Percentiles rank a stretch among this genome's conserved stretches.
Conservation (phyloP, 2,113 vertebrate species). For the Blennius ocellaris region DNA sequence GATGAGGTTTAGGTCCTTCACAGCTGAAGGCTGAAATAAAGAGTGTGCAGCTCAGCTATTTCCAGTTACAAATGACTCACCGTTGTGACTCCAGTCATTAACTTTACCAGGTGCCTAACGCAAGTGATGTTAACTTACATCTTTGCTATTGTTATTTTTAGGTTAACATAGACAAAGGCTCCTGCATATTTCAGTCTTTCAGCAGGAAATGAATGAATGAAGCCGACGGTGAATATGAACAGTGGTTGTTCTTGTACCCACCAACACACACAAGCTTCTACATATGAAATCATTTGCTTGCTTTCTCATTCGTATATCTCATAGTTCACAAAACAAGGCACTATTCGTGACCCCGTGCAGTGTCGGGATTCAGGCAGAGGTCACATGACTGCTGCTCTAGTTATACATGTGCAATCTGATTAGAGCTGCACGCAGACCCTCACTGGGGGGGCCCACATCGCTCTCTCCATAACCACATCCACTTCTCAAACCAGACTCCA, state of each 20-base stretch:
- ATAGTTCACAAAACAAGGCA: slow-evolving; percentile 3
- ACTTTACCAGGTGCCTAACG: background rate
- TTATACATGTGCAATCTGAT: slow-evolving; percentile 27
- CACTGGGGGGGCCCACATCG: too few relatives aligned
- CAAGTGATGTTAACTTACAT: background rate
- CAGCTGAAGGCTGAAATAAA: slow-evolving; percentile 21
- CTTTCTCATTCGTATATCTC: slow-evolving; percentile 11
- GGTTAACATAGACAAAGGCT: too few relatives aligned
- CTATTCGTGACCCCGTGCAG: background rate
- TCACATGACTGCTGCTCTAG: slow-evolving; percentile 20
- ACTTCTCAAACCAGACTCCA: background rate
- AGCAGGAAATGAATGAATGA: too few relatives aligned
- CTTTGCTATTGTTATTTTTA: background rate
- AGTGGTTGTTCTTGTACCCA: too few relatives aligned
- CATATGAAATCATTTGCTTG: background rate
- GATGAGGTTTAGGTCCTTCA: slow-evolving; percentile 12
- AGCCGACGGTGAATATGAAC: background rate
- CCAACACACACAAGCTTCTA: background rate
- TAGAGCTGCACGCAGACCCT: background rate
- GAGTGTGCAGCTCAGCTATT: slow-evolving; percentile 23
- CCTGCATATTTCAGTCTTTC: too few relatives aligned
- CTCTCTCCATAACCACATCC: background rate
- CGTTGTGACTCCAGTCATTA: background rate
- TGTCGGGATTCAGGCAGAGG: background rate
- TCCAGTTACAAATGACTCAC: slow-evolving; percentile 5